Evolutionary conservation across 2,888 invertebrate species (phyloP).

Genomic region (Habrosyne pyritoides): DNA sequence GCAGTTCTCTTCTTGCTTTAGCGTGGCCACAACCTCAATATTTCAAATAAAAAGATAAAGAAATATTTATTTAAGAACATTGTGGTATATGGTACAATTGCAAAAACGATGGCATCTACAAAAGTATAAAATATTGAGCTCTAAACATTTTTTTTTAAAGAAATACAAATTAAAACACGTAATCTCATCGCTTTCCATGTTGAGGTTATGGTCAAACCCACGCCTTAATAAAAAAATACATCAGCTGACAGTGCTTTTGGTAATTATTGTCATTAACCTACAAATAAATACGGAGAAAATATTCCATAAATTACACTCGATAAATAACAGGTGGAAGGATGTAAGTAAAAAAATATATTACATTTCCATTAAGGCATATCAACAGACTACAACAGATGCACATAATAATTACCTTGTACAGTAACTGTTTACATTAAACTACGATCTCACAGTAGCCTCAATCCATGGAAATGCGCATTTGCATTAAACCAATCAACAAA

Average conservation of each 20-base stretch:
- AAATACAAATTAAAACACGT: no score
- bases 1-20: no score
- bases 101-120: no score
- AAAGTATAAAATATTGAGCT: no score
- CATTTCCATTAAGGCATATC: background rate
- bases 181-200: no score
- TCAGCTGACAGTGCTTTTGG: background rate
- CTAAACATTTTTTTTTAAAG: no score
- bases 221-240: background rate
- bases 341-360: background rate
- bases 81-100: no score
- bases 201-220: no score
- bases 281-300: background rate
- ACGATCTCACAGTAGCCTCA: background rate
- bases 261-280: background rate
- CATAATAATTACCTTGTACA: background rate
- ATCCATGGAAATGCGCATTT: background rate
- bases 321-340: background rate
- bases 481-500: background rate
- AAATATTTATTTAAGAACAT: no score
- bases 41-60: no score
- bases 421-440: background rate
- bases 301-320: background rate
- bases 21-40: no score
- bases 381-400: background rate